Base-by-base conservation (phyloP, 2,797 vertebrate genomes). In the Ara ararauna region DNA sequence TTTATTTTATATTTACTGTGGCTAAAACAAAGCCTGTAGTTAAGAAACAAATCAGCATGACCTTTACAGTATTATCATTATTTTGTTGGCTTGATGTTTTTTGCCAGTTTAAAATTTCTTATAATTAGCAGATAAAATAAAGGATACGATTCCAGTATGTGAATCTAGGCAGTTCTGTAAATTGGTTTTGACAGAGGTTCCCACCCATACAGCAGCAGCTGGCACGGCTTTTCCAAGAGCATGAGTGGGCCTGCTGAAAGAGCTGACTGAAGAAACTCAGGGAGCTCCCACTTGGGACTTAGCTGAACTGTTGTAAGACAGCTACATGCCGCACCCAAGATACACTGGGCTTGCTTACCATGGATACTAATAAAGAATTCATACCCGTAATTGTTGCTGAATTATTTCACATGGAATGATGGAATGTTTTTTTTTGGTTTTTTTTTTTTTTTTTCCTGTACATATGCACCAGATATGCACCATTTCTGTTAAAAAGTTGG, bases 61-160 rank as follows among this genome's bases (percentile, higher is more conserved):
- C 60, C 36, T 85, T 67, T 14, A 51, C 19, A 22, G 15, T 44
- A 18, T 71, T 76, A 34, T 11, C 15, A 18, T 65, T 71, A 26
- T 67, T 47, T 90, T 66, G 22, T 36, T 91, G 65, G 8, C 34
- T 77, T 67, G 38, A 68, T 67, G 5, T 7, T 80, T 64, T 64
- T 75, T 78, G 40, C 50, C 34, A 51, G 45, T 90, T 93, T 53
- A 78, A 87, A 91, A 71, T 82, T 44, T 32, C 48, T 67, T 85
- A 15, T 48, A 77, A 83, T 71, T 85, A 40, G 11, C 36, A 62
- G 62, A 58, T 72, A 53, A 94, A 82, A 85, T 11, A 70, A 47
- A 84, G 36, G 26, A 50, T 72, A 42, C 0, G 0, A 26, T 48
- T 75, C 68, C 75, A 93, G 73, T 42, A 40, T 0, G 0, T 71